These are phyloP conservation scores for Amphipoea lucens DNA, from an alignment of 2,888 invertebrate species.

Conservation along the genomic window DNA sequence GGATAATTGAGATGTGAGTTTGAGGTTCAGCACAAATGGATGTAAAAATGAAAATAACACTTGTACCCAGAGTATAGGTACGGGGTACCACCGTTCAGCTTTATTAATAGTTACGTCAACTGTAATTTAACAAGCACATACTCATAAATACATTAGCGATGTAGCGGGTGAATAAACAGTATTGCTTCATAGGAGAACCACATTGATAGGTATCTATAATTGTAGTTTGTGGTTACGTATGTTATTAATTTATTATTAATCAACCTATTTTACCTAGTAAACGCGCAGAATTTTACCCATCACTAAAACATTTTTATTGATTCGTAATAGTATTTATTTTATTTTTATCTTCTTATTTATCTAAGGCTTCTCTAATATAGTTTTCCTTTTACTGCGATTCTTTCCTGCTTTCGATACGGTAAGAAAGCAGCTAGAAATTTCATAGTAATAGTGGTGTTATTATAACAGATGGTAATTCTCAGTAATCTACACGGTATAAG, in stretches of 20 bases:
- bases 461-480: slow-evolving; percentile 37
- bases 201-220: background rate
- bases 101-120: background rate
- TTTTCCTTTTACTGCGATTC: background rate
- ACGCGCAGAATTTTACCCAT: background rate
- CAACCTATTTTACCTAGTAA: background rate
- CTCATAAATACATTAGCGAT: background rate
- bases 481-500: slow-evolving; percentile 37
- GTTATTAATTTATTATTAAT: too few relatives aligned
- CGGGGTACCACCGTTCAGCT: too few relatives aligned
- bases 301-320: background rate
- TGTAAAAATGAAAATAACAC: background rate
- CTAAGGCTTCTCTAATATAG: background rate
- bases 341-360: background rate
- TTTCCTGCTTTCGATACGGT: background rate
- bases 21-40: background rate
- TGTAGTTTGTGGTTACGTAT: slow-evolving; percentile 2
- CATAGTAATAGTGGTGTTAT: too few relatives aligned
- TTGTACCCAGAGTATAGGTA: background rate
- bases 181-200: slow-evolving; percentile 18
- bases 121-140: background rate
- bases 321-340: background rate
- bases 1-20: background rate
- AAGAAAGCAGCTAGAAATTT: slow-evolving; percentile 6
- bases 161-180: background rate